Evolutionary conservation across 2,888 invertebrate genomes (phyloP), one percentile per base, ranked within the genome.

Genomic region (Arge pagana): DNA sequence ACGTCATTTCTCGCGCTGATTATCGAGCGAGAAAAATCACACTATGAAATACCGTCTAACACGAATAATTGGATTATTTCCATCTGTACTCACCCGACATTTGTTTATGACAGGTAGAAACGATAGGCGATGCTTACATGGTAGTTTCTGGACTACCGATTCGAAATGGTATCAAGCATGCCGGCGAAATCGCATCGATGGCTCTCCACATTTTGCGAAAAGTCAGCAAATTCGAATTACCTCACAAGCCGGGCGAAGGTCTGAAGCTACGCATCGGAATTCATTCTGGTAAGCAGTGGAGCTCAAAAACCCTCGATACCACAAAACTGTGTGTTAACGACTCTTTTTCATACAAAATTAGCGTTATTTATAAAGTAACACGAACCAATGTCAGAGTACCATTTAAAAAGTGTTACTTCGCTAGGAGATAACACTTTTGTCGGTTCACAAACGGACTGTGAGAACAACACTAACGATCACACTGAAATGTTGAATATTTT

Each of bases 51-150:
- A 8, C 7, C 11, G 4, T 13, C 50, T 54, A 11, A 49, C 3
- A 11, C 19, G 6, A n/a, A 13, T 2, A 26, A 35, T 23, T 10
- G 7, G 4, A 33, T 19, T 11, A 19, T 2, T 3, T n/a, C 26
- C 21, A 31, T 43, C 8, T 5, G 6, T 4, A 36, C 16, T 5
- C 19, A 10, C 5, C 2, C 4, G 19, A 24, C 35, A 31, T 30
- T 5, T 49, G 18, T 51, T 60, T 35, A 45, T 42, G 41, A 3
- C 59, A 84, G 83, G 90, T 93, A 55, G 90, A 90, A 71, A 90
- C 90, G 0, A 89, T 90, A 64, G 90, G 90, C 0, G 90, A 90
- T 66, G 90, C 90, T 0, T 91, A 90, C 69, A 79, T 79, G 90
- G 90, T 90, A 21, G 89, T 88, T 0, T 88, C 89, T 8, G 90